Evolutionary conservation across 2,113 vertebrate genomes (phyloP), one percentile per base, ranked within the genome.

Genomic region (Callorhinus ursinus): DNA sequence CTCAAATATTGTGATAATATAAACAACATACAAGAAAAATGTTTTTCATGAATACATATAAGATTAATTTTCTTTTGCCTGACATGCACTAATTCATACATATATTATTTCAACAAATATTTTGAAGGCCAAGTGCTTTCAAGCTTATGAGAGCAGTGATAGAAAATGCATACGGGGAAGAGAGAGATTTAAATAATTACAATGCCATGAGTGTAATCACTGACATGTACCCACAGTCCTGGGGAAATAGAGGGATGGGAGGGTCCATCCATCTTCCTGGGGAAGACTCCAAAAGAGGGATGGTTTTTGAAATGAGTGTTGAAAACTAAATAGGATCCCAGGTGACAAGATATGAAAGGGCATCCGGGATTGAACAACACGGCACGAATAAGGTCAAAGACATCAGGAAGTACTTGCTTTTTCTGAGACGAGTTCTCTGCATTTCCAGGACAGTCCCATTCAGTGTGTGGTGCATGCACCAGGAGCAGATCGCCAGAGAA

Each of bases 21-120:
- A 93, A 96, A 96, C 76, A 97, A 94, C 51, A 93, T 57, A 71
- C 36, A 95, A 95, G 72, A 88, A 91, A 95, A 96, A 95, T 81
- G 46, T 36, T 88, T 93, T 96, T 88, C 61, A 86, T 93, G 59
- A 98, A 96, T 95, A 88, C n/a, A 36, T 90, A 69, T 69, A 79
- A 96, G 77, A 88, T 88, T 96, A 59, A 53, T 82, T 90, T 90
- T 85, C 63, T 96, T 97, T 82, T 86, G 22, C 42, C 53, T 93
- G 46, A 67, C 67, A 95, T 74, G 81, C 57, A 90, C 36, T 98
- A 88, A 95, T 96, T 96, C 74, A 88, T 81, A 63, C 49, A 96
- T 92, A 92, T 61, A 97, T 93, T 97, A 63, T 94, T 90, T 95
- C 83, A 84, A 39, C 72, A 93, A 95, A 87, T 96, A 96, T 65